Evolutionary conservation across 2,113 vertebrate genomes (phyloP).

Genomic region (Okapia johnstoni): DNA sequence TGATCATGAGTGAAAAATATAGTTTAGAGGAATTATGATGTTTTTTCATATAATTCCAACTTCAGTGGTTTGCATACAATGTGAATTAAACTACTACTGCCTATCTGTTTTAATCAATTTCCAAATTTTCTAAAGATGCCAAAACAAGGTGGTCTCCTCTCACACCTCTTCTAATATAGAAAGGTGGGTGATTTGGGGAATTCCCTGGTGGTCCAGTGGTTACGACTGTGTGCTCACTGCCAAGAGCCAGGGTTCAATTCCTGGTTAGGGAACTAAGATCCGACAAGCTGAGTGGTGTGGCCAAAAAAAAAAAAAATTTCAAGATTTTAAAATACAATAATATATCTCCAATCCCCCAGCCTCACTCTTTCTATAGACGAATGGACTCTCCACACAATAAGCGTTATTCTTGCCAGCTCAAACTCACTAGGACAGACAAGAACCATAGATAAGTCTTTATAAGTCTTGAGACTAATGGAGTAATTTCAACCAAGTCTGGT

Average conservation of each 20-base stretch:
- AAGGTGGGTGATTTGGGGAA: not conserved
- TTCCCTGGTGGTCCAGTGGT: not conserved
- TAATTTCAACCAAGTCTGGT: slow-evolving; percentile 71
- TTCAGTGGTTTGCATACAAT: not conserved
- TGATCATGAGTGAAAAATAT: slow-evolving; percentile 34
- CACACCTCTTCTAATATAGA: not conserved
- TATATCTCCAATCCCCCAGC: not conserved
- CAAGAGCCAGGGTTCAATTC: not conserved
- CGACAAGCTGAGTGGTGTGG: not conserved
- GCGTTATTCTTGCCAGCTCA: slow-evolving; percentile 44
- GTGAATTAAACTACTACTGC: not conserved
- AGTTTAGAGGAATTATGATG: not conserved
- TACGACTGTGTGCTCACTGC: not conserved
- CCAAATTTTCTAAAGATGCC: slow-evolving; percentile 5
- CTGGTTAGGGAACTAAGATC: not conserved
- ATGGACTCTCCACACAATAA: not conserved
- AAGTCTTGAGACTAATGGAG: slow-evolving; percentile 50
- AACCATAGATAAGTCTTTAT: slow-evolving; percentile 41
- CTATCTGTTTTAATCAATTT: not conserved
- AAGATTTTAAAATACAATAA: slow-evolving; percentile 25
- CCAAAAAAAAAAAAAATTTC: not conserved
- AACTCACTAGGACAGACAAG: slow-evolving; percentile 48
- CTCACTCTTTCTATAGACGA: slow-evolving; percentile 15
- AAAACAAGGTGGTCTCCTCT: not conserved
- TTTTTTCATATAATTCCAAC: not conserved